A percentile compares a stretch with the other conserved stretches of the same genome.
Conservation (phyloP, 2,113 vertebrate genomes). For the Suncus etruscus region DNA sequence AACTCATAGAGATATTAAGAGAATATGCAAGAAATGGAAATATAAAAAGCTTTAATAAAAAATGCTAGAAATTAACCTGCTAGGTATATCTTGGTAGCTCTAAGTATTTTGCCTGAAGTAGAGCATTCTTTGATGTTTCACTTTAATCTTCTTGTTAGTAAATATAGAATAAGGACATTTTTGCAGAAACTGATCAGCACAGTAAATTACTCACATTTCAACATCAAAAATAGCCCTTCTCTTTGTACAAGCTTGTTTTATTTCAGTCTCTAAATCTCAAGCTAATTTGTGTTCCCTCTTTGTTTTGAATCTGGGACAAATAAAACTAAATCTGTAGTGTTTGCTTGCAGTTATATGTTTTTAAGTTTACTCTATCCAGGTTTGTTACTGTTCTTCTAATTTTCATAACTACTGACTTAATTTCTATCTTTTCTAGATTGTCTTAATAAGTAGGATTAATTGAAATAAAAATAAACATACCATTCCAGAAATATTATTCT, state of each 20-base stretch:
- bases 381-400: slow-evolving; percentile 28
- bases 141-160: neutral
- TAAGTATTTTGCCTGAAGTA: neutral
- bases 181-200: neutral
- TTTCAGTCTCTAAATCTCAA: neutral
- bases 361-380: slow-evolving; percentile 15
- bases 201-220: neutral
- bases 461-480: neutral
- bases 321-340: neutral
- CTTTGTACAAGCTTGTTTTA: neutral
- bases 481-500: neutral
- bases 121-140: neutral
- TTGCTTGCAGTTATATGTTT: neutral
- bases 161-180: neutral
- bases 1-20: neutral
- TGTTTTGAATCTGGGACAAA: neutral
- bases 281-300: neutral
- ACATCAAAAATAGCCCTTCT: neutral
- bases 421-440: neutral
- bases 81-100: neutral
- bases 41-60: neutral
- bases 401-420: slow-evolving; percentile 6
- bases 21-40: neutral
- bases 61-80: neutral
- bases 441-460: neutral